These are phyloP conservation scores for Oryzias curvinotus DNA, from an alignment of 2,113 vertebrate species.

Conservation along the genomic window DNA sequence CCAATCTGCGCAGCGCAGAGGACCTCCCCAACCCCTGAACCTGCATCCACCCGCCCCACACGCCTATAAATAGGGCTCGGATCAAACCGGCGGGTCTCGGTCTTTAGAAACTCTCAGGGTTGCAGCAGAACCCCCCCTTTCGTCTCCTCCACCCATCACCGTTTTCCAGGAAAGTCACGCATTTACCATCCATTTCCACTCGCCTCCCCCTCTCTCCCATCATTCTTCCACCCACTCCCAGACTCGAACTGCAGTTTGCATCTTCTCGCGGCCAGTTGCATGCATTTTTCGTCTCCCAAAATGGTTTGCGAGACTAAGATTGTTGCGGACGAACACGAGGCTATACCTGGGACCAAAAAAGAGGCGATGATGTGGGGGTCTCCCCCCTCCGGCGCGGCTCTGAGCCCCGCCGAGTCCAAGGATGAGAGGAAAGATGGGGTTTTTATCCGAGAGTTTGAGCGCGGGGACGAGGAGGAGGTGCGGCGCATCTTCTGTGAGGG, in stretches of 20 bases:
- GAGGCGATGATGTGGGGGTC: constrained; percentile 90
- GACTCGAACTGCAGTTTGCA: constrained; percentile 44
- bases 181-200: constrained; percentile 44
- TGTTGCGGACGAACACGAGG: constrained; percentile 90
- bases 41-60: constrained; percentile 77
- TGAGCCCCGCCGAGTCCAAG: constrained; percentile 68
- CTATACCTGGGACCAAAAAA: constrained; percentile 88
- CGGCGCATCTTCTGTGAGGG: constrained; percentile 94
- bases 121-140: constrained; percentile 73
- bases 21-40: constrained; percentile 82
- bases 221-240: constrained; percentile 10
- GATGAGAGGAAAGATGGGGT: constrained; percentile 76
- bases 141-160: constrained; percentile 50
- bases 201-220: constrained; percentile 14
- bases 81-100: constrained; percentile 83
- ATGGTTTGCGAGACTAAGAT: constrained; percentile 99
- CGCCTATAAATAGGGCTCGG: constrained; percentile 87
- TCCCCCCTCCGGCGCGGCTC: constrained; percentile 72
- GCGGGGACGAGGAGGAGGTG: constrained; percentile 85
- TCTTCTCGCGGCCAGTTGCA: constrained; percentile 85
- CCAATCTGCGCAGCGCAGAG: constrained; percentile 81
- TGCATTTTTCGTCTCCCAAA: constrained; percentile 94
- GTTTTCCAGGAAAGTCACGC: constrained; percentile 44
- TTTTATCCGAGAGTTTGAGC: constrained; percentile 90
- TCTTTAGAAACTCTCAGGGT: constrained; percentile 80